Evolutionary conservation across 1,140 invertebrate species (phyloP).

Genomic region (Leptinotarsa defecta): DNA sequence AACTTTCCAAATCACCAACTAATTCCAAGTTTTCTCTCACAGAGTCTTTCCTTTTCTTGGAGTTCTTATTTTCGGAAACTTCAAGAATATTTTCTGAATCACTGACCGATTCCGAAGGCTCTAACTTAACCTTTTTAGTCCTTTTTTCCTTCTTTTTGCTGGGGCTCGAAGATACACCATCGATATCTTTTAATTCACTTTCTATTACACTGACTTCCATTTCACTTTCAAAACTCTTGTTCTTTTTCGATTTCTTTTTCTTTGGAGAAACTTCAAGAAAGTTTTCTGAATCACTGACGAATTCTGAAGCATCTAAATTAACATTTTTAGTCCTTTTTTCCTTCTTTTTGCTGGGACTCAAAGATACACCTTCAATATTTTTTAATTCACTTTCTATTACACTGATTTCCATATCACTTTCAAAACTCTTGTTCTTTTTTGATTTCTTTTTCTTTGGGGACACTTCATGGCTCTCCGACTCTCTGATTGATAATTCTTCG

Average conservation of each 20-base stretch:
- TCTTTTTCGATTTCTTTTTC: background rate
- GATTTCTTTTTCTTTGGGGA: background rate
- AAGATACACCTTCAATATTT: background rate
- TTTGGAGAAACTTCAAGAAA: background rate
- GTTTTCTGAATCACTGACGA: too few relatives aligned
- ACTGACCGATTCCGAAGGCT: too few relatives aligned
- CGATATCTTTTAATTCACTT: background rate
- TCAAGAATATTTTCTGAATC: background rate
- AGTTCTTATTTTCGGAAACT: background rate
- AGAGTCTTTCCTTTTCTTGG: background rate
- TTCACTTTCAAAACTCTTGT: background rate
- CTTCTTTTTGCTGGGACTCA: too few relatives aligned
- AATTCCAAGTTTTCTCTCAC: background rate
- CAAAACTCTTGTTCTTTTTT: background rate
- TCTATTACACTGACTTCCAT: background rate
- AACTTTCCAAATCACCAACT: background rate
- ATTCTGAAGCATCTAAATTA: too few relatives aligned
- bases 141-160: too few relatives aligned
- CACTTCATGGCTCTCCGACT: background rate
- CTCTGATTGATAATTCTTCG: background rate
- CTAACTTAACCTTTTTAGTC: too few relatives aligned
- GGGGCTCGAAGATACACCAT: too few relatives aligned
- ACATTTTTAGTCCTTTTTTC: too few relatives aligned
- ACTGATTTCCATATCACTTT: background rate
- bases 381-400: background rate